Conservation (phyloP, 1,140 invertebrate species). For the Campoletis sonorensis region DNA sequence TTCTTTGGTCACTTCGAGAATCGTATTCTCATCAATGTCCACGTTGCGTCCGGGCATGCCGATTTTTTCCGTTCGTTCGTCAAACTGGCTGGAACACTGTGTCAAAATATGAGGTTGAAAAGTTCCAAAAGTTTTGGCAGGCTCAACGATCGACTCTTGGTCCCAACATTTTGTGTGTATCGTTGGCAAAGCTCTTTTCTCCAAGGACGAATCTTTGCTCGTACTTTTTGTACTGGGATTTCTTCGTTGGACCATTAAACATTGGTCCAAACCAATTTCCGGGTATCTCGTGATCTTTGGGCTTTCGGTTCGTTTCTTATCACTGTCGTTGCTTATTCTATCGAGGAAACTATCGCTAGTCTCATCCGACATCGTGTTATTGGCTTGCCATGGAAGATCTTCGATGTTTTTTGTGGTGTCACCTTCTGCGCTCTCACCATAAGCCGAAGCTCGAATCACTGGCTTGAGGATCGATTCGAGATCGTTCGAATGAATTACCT, state of each 20-base stretch:
- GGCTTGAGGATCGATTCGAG: constrained; percentile 61
- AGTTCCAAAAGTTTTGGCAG: constrained; percentile 40
- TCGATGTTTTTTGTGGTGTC: constrained; percentile 5
- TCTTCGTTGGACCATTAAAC: constrained; percentile 57
- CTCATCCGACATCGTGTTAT: background rate
- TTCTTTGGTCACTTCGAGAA: constrained; percentile 27
- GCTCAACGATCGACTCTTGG: constrained; percentile 23
- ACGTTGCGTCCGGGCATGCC: background rate
- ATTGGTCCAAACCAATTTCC: constrained; percentile 58
- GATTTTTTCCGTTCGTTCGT: constrained; percentile 10
- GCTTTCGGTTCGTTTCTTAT: constrained; percentile 50
- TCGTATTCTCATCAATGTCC: background rate
- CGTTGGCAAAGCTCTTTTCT: constrained; percentile 7
- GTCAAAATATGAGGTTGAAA: constrained; percentile 30
- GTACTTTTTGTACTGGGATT: constrained; percentile 49
- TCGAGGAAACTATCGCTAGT: background rate
- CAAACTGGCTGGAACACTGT: background rate
- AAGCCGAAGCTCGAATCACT: constrained; percentile 58
- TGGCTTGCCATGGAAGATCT: background rate
- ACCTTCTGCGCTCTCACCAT: constrained; percentile 56
- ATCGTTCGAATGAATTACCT: constrained; percentile 64
- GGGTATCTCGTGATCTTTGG: constrained; percentile 51
- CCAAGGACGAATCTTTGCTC: background rate
- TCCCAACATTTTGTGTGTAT: constrained; percentile 30
- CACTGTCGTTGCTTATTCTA: background rate